Evolutionary conservation across 2,113 vertebrate species (phyloP).

Genomic region (Corythornis vintsioides): DNA sequence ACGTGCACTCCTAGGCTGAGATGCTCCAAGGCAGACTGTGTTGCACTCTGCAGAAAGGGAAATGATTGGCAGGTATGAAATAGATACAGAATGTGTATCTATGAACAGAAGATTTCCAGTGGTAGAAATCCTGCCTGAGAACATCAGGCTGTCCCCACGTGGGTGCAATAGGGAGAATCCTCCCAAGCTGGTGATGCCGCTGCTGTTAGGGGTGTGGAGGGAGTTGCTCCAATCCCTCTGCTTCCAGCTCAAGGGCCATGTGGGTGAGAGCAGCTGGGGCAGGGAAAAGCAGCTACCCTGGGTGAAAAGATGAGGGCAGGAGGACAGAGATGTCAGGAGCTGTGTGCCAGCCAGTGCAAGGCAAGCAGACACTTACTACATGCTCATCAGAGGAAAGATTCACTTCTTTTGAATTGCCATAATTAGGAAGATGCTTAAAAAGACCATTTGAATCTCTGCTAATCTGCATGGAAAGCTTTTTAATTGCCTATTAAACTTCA

Average conservation of each 20-base stretch:
- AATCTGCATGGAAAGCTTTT: neutral
- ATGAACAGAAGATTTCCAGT: neutral
- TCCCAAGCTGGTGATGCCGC: neutral
- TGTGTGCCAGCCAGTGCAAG: neutral
- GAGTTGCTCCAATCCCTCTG: neutral
- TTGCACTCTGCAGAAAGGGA: neutral
- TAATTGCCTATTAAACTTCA: neutral
- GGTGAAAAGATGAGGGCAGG: neutral
- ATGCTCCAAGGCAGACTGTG: neutral
- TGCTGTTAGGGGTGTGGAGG: neutral
- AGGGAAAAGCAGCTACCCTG: neutral
- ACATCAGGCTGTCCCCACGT: neutral
- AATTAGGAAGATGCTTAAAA: neutral
- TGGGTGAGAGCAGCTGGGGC: neutral
- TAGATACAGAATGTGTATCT: neutral
- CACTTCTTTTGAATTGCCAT: neutral
- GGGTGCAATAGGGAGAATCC: neutral
- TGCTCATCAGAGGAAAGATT: neutral
- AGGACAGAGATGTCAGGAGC: neutral
- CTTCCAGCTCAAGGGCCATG: neutral
- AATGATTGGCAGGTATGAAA: fast-evolving
- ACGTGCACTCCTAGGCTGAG: neutral
- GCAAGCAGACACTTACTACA: neutral
- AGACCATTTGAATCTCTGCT: neutral
- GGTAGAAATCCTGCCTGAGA: neutral